These are phyloP conservation scores for Scolopax rusticola DNA, from an alignment of 2,797 vertebrate species.

Conservation along the genomic window DNA sequence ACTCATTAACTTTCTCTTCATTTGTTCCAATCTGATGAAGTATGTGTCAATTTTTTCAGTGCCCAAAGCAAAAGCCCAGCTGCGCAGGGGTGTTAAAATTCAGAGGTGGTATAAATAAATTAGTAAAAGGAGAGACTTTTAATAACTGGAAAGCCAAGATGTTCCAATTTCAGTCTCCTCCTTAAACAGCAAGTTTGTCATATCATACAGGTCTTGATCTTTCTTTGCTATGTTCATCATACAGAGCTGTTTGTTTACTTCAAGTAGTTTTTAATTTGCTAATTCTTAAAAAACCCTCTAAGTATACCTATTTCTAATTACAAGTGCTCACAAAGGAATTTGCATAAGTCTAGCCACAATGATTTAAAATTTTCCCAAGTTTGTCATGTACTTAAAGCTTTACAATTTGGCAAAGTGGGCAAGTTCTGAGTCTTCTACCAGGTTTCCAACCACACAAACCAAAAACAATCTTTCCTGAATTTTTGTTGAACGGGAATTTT, in stretches of 20 bases:
- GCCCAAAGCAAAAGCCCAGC: background rate
- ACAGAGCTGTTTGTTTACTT: no score
- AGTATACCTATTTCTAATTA: background rate
- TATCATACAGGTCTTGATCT: fast-evolving
- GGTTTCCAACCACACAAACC: background rate
- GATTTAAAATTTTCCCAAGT: background rate
- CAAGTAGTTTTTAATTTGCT: no score
- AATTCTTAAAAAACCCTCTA: background rate
- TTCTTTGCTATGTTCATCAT: no score
- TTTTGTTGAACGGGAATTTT: background rate
- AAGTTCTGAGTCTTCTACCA: background rate
- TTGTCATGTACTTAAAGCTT: background rate
- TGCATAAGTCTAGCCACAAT: background rate
- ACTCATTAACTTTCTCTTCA: background rate
- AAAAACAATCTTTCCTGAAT: background rate
- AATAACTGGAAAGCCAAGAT: background rate
- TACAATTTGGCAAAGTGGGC: background rate
- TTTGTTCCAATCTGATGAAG: fast-evolving
- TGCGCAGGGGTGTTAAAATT: background rate
- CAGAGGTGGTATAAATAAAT: background rate
- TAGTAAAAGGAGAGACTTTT: background rate
- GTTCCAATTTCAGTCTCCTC: background rate
- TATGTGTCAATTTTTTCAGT: fast-evolving
- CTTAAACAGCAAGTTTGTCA: background rate
- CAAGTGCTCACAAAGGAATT: background rate